Conservation (phyloP, 2,888 invertebrate genomes). For the Dolichomitus sp. region DNA sequence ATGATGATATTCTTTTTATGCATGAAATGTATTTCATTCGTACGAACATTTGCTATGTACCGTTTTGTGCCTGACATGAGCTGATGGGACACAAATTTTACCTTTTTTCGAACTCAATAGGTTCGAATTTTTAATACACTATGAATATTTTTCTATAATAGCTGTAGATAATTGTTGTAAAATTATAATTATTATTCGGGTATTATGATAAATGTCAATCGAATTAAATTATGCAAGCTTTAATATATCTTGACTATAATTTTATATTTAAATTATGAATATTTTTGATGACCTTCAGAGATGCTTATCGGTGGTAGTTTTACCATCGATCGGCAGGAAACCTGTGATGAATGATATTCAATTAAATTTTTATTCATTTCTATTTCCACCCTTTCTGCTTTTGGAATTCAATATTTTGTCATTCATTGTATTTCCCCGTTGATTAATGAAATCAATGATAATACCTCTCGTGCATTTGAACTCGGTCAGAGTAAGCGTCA, state of each 20-base stretch:
- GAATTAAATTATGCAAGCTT: no score
- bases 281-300: neutral
- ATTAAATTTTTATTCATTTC: neutral
- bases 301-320: neutral
- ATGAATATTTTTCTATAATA: no score
- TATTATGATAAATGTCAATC: no score
- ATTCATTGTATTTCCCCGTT: neutral
- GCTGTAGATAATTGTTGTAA: no score
- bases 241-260: neutral
- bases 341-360: neutral
- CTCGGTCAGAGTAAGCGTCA: neutral
- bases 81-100: no score
- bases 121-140: no score
- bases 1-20: neutral
- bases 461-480: constrained; percentile 12
- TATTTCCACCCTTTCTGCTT: neutral
- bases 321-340: neutral
- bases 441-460: constrained; percentile 25
- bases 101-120: no score
- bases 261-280: neutral
- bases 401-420: constrained; percentile 1
- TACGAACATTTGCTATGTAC: neutral
- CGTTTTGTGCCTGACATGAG: neutral
- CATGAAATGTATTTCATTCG: neutral
- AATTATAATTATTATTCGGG: no score